Evolutionary conservation across 2,888 invertebrate species (phyloP).

Genomic region (Euzophera pinguis): DNA sequence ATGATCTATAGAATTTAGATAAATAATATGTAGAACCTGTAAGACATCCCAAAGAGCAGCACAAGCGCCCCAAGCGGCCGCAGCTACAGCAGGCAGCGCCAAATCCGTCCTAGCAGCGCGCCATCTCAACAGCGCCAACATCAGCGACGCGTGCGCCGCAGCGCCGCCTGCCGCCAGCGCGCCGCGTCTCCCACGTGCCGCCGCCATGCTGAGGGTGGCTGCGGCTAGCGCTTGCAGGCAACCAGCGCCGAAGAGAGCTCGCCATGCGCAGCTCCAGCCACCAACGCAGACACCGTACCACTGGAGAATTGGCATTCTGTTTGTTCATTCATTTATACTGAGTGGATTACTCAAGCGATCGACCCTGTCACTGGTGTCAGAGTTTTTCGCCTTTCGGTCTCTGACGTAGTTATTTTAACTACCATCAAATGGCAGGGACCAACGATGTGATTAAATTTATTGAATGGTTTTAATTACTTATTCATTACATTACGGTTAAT

Average conservation of each 20-base stretch:
- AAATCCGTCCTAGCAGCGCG: constrained; percentile 89
- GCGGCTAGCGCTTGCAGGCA: constrained; percentile 87
- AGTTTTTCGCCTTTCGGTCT: no score
- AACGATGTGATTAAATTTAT: no score
- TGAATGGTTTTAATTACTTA: no score
- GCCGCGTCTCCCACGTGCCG: constrained; percentile 85
- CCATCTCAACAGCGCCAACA: constrained; percentile 88
- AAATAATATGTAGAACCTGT: constrained; percentile 50
- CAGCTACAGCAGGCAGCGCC: constrained; percentile 89
- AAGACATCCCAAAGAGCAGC: constrained; percentile 91
- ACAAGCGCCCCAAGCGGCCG: constrained; percentile 93
- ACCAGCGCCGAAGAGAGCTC: constrained; percentile 87
- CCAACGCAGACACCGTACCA: constrained; percentile 91
- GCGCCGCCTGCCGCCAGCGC: constrained; percentile 90
- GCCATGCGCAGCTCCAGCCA: constrained; percentile 86
- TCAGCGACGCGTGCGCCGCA: constrained; percentile 88
- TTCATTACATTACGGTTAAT: no score
- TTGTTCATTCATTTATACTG: no score
- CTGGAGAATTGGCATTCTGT: constrained; percentile 53
- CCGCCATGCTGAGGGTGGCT: constrained; percentile 88
- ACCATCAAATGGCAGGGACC: no score
- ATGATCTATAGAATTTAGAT: no score
- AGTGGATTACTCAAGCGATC: no score
- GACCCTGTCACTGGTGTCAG: no score
- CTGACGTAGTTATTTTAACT: no score